These are phyloP conservation scores for Hipparchia sbordonii DNA, from an alignment of 2,888 invertebrate genomes.

Conservation along the genomic window DNA sequence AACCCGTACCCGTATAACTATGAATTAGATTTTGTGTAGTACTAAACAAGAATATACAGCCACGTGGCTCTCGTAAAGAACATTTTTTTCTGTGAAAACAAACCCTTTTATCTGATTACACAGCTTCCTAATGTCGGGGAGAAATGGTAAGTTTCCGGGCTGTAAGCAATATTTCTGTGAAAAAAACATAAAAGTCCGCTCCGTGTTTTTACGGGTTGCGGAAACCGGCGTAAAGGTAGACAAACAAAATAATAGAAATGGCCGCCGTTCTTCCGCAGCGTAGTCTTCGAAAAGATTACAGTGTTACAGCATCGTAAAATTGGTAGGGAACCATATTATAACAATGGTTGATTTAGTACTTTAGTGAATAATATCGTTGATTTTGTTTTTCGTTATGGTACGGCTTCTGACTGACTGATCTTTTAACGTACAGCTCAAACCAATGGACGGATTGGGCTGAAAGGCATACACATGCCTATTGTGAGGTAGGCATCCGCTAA, in stretches of 20 bases:
- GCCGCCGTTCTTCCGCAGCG: not conserved
- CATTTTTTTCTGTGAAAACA: conserved; percentile 16
- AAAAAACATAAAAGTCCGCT: conserved; percentile 20
- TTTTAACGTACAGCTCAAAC: too few relatives aligned
- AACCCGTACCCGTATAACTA: too few relatives aligned
- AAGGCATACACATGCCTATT: too few relatives aligned
- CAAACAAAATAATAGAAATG: conserved; percentile 22
- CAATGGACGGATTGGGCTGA: too few relatives aligned
- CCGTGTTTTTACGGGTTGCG: conserved; percentile 21
- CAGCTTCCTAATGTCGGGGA: conserved; percentile 20
- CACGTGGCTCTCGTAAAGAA: not conserved
- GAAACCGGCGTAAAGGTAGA: conserved; percentile 24
- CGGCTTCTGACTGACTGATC: too few relatives aligned
- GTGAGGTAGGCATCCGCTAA: too few relatives aligned
- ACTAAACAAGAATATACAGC: not conserved
- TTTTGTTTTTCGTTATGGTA: not conserved
- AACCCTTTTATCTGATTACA: conserved; percentile 26
- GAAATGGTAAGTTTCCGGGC: conserved; percentile 24
- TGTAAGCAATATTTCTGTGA: conserved; percentile 24
- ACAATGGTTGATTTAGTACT: conserved; percentile 4
- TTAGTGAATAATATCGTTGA: not conserved
- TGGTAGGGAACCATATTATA: conserved; percentile 2
- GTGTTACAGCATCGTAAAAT: conserved; percentile 17
- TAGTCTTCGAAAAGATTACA: conserved; percentile 8
- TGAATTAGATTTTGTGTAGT: not conserved